These are phyloP conservation scores for Agrochola lota DNA, from an alignment of 2,888 invertebrate genomes.

Conservation along the genomic window DNA sequence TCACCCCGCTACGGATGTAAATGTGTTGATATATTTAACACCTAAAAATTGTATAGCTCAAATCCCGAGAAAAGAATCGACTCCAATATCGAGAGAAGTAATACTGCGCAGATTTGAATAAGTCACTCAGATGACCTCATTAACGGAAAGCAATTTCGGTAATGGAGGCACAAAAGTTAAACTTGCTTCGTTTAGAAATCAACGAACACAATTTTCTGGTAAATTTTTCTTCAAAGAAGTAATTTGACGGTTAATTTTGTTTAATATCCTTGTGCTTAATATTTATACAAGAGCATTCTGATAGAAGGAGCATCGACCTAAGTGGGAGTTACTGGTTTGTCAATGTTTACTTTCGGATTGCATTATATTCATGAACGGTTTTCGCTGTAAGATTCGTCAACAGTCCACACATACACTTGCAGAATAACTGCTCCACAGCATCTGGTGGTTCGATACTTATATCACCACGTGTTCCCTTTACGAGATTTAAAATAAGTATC, in stretches of 20 bases:
- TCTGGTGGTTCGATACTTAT: conserved; percentile 49
- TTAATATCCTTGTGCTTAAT: conserved; percentile 15
- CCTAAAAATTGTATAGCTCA: conserved; percentile 10
- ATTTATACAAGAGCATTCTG: conserved; percentile 3
- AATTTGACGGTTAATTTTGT: conserved; percentile 31
- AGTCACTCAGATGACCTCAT: conserved; percentile 16
- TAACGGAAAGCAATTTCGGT: conserved; percentile 42
- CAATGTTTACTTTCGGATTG: conserved; percentile 23
- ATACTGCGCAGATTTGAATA: conserved; percentile 11
- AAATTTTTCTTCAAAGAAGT: conserved; percentile 10
- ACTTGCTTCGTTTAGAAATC: conserved; percentile 30
- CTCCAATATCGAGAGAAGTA: neutral
- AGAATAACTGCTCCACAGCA: conserved; percentile 22
- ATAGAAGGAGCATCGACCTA: conserved; percentile 11
- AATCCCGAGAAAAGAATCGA: conserved; percentile 9
- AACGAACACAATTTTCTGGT: conserved; percentile 26
- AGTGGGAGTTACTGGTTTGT: conserved; percentile 4
- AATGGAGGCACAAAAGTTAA: conserved; percentile 38
- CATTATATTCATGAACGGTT: neutral
- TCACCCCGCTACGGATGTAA: conserved; percentile 39
- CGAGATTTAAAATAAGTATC: conserved; percentile 75
- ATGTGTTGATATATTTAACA: conserved; percentile 48
- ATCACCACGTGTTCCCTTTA: conserved; percentile 71
- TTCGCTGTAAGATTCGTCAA: conserved; percentile 4
- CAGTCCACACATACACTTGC: conserved; percentile 1